These are phyloP conservation scores for Dioctria linearis DNA, from an alignment of 2,888 invertebrate species.

Conservation along the genomic window DNA sequence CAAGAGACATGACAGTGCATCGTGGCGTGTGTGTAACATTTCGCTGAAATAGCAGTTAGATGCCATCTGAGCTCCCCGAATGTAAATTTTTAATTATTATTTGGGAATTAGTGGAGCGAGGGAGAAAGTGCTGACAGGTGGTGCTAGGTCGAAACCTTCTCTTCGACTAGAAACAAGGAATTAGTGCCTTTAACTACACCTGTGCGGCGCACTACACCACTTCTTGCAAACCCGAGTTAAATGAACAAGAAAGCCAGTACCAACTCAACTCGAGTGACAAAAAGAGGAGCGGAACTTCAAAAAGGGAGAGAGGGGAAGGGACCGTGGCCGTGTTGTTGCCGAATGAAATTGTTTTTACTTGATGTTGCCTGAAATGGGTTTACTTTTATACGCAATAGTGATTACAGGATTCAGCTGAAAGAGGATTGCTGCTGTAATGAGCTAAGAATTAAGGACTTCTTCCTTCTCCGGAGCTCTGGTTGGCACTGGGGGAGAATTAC, in stretches of 20 bases:
- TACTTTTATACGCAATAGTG: conserved; percentile 17
- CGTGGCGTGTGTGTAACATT: neutral
- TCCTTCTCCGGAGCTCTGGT: neutral
- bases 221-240: neutral
- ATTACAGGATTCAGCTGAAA: conserved; percentile 18
- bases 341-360: conserved; percentile 12
- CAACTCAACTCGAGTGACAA: neutral
- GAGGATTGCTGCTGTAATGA: conserved; percentile 19
- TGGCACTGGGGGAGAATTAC: neutral
- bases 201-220: neutral
- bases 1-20: neutral
- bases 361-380: conserved; percentile 32
- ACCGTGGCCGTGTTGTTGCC: neutral
- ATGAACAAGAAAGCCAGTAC: conserved; percentile 10
- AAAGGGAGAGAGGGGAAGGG: neutral
- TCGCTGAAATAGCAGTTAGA: neutral
- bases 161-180: neutral
- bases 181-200: conserved; percentile 20
- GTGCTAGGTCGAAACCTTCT: neutral
- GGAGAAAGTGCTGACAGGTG: conserved; percentile 12
- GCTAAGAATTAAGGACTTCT: conserved; percentile 4
- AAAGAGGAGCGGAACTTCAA: neutral
- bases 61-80: neutral
- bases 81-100: conserved; percentile 31
- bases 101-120: neutral